phyloP scores from a whole-genome alignment of 2,888 invertebrate species.

The Pachydiplax longipennis region DNA sequence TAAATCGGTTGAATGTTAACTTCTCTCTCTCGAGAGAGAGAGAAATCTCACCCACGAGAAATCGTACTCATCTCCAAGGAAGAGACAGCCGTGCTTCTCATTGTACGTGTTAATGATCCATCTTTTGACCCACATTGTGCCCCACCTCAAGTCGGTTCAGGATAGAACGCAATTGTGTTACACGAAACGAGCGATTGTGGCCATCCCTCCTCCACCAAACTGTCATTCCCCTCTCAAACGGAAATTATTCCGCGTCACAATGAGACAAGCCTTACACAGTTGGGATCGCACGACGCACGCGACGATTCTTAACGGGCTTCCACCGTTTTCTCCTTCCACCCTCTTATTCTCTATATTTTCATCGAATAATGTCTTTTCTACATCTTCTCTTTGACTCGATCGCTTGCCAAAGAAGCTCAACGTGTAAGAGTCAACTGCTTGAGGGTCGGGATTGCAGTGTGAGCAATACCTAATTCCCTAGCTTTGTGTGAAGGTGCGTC shows the following conservation, averaged over 20 bases:
- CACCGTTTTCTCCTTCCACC: not conserved
- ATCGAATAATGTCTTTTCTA: not conserved
- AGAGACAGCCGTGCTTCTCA: not conserved
- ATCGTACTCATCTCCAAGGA: too few relatives aligned
- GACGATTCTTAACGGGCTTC: not conserved
- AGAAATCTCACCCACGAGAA: too few relatives aligned
- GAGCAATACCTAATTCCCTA: too few relatives aligned
- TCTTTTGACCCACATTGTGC: not conserved
- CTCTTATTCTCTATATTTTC: not conserved
- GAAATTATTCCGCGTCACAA: conserved; percentile 8
- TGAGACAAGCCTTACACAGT: conserved; percentile 20
- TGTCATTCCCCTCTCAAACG: not conserved
- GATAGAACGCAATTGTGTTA: not conserved
- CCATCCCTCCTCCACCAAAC: not conserved
- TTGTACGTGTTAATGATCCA: not conserved
- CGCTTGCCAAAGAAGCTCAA: not conserved
- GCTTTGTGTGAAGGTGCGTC: too few relatives aligned
- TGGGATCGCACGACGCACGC: not conserved
- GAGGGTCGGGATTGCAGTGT: too few relatives aligned
- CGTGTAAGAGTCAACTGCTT: too few relatives aligned
- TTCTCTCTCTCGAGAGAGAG: too few relatives aligned
- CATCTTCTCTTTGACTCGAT: not conserved
- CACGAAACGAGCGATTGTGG: not conserved
- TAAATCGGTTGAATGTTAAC: too few relatives aligned
- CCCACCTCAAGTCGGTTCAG: not conserved